These are phyloP conservation scores for Zelostemma sp. DNA, from an alignment of 1,140 invertebrate species.

Conservation along the genomic window DNA sequence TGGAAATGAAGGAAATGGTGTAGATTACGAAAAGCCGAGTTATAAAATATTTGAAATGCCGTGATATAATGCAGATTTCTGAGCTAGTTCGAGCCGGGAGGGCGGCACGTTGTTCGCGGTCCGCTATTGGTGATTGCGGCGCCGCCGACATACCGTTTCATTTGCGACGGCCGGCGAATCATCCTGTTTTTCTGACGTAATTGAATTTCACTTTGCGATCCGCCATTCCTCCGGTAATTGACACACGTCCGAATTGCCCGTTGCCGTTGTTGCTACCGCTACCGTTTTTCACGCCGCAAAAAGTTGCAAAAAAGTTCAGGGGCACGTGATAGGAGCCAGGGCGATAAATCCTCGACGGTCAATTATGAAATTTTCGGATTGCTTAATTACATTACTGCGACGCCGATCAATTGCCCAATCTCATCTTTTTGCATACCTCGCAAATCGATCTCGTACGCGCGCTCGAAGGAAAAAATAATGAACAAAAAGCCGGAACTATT, in stretches of 20 bases:
- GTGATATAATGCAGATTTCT: constrained; percentile 20
- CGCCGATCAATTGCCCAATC: background rate
- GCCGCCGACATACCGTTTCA: too few species aligned
- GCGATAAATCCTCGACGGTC: background rate
- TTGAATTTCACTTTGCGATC: constrained; percentile 58
- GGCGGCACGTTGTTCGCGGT: constrained; percentile 40
- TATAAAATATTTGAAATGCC: constrained; percentile 36
- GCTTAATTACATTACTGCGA: background rate
- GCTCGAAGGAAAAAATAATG: too few species aligned
- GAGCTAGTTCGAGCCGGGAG: constrained; percentile 39
- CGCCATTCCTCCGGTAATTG: constrained; percentile 55
- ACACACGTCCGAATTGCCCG: constrained; percentile 50
- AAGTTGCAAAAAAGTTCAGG: constrained; percentile 1
- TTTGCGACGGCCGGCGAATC: constrained; percentile 48
- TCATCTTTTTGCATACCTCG: background rate
- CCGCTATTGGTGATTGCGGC: too few species aligned
- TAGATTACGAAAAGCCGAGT: constrained; percentile 13
- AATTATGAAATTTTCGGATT: constrained; percentile 2
- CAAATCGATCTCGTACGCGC: background rate
- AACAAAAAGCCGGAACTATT: too few species aligned
- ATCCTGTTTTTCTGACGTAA: constrained; percentile 59
- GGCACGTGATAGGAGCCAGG: background rate
- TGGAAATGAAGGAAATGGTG: background rate
- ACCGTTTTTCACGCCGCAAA: constrained; percentile 10
- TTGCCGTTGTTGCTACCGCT: constrained; percentile 19